Percentiles rank a stretch among this genome's conserved stretches.
phyloP scores from a whole-genome alignment of 2,113 vertebrate species.

The Saccopteryx bilineata region DNA sequence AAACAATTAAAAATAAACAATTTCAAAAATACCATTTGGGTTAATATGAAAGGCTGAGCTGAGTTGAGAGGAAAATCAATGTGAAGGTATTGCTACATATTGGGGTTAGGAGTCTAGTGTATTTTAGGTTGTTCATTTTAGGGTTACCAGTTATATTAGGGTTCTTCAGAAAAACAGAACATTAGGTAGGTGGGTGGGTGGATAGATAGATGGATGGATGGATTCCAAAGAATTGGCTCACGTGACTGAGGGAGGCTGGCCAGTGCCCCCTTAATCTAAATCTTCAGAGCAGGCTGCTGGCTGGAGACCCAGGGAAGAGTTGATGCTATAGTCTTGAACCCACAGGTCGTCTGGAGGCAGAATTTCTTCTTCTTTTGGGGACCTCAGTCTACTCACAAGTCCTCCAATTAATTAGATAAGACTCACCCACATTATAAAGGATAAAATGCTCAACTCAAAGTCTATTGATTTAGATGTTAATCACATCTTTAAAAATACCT shows the following conservation, averaged over 20 bases:
- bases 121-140: not conserved
- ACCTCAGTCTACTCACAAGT: no score
- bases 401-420: no score
- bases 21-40: not conserved
- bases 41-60: not conserved
- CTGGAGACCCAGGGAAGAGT: not conserved
- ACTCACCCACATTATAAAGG: not conserved
- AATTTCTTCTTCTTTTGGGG: no score
- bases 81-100: rapidly evolving
- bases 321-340: not conserved
- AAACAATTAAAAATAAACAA: slow-evolving; percentile 33
- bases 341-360: not conserved
- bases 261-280: not conserved
- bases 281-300: not conserved
- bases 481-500: not conserved
- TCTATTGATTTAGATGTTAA: slow-evolving; percentile 16
- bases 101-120: not conserved
- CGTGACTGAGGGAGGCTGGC: not conserved
- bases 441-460: not conserved
- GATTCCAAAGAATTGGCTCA: not conserved
- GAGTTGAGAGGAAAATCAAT: not conserved
- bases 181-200: no score
- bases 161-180: not conserved
- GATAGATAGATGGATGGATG: not conserved
- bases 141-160: not conserved